Evolutionary conservation across 2,888 invertebrate species (phyloP), one percentile per base, ranked within the genome.

Genomic region (Acrobasis suavella): DNA sequence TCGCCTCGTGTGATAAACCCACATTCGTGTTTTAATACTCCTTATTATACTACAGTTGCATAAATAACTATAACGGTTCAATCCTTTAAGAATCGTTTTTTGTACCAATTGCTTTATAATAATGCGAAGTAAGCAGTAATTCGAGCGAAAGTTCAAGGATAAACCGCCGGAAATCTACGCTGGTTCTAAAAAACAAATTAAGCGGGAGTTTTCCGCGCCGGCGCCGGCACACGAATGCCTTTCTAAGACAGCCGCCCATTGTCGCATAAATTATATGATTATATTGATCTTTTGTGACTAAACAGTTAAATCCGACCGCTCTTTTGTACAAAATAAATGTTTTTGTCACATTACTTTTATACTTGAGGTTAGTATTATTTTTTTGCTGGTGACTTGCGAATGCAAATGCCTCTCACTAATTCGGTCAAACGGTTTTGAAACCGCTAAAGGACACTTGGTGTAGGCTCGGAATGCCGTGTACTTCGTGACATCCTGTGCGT

Each of bases 221-320:
- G 0, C 51, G 51, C 32, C 9, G 15, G 12, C 9, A 56, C 7
- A 16, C 37, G 2, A 16, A 17, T 17, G 56, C 56, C 56, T 56
- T 56, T 56, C 56, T 42, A 55, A 15, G 15, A 32, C 46, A n/a
- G 14, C 46, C 14, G 46, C 46, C 42, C 42, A n/a, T 46, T 46
- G 46, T 46, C 46, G n/a, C 46, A 14, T 0, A n/a, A 46, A 46
- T 46, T 2, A 12, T 7, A 32, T 32, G 32, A 2, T 32, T 32
- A 32, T 32, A 32, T 32, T 32, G 32, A 32, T 32, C 32, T 32
- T 12, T 32, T 52, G 14, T 32, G 22, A 12, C 14, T 52, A 37
- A 38, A 15, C 15, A 15, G 15, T 38, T 54, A 15, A 9, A 38
- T 54, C 37, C 8, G 37, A 37, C 5, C 14, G 15, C 15, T 54